A percentile compares a stretch with the other conserved stretches of the same genome.
Evolutionary conservation across 1,140 invertebrate species (phyloP).

Genomic region (Drosophila sucinea): DNA sequence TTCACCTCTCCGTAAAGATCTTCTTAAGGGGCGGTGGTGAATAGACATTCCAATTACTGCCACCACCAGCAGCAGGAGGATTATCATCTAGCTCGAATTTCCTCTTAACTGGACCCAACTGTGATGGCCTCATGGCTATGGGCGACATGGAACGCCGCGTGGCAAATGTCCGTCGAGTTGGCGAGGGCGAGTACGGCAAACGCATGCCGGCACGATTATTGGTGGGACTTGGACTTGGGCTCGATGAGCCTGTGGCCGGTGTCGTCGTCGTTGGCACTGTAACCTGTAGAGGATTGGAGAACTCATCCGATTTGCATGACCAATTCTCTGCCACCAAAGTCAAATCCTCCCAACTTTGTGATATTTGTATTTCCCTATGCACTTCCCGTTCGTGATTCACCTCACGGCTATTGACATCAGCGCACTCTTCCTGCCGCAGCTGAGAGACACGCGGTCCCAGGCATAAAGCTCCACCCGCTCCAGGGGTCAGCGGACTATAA

Average conservation of each 20-base stretch:
- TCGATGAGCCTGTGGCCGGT: constrained; percentile 65
- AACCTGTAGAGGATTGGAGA: constrained; percentile 82
- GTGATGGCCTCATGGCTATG: constrained; percentile 90
- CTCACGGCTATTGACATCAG: constrained; percentile 91
- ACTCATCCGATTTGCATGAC: constrained; percentile 85
- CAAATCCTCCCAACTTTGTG: constrained; percentile 94
- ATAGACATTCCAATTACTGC: constrained; percentile 76
- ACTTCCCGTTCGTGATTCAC: constrained; percentile 95
- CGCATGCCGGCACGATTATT: constrained; percentile 79
- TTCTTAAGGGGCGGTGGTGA: constrained; percentile 80
- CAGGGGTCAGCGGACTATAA: constrained; percentile 86
- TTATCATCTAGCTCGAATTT: constrained; percentile 90
- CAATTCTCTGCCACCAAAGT: constrained; percentile 88
- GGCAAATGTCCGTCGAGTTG: constrained; percentile 90
- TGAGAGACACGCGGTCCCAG: constrained; percentile 92
- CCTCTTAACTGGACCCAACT: constrained; percentile 89
- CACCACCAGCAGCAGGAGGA: constrained; percentile 44
- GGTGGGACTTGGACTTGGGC: constrained; percentile 77
- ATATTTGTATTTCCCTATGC: constrained; percentile 94
- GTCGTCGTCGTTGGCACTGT: constrained; percentile 56
- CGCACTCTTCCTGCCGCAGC: constrained; percentile 93
- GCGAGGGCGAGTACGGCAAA: constrained; percentile 89
- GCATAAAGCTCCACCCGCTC: constrained; percentile 84
- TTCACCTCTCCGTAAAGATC: constrained; percentile 81
- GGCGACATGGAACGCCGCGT: constrained; percentile 92